Evolutionary conservation across 1,140 invertebrate genomes (phyloP).

Genomic region (Aphaenogaster rudis): DNA sequence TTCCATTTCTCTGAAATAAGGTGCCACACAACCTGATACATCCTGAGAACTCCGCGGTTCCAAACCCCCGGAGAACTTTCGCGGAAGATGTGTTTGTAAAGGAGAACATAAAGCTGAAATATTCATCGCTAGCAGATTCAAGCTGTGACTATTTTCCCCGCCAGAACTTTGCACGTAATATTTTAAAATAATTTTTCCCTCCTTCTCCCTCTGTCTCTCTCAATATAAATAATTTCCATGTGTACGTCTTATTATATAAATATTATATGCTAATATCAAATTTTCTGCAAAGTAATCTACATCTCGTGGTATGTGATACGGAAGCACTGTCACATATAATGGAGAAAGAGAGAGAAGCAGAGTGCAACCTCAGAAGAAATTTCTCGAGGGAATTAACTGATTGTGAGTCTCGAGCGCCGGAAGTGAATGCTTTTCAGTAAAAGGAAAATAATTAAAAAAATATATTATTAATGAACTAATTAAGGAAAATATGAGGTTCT

Average conservation of each 20-base stretch:
- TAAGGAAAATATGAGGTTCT: no score
- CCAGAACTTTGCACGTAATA: conserved; percentile 17
- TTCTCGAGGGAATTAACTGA: conserved; percentile 8
- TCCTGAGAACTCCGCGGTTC: conserved; percentile 14
- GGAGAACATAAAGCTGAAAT: conserved; percentile 13
- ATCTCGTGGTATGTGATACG: neutral
- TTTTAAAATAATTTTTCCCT: neutral
- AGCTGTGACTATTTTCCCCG: neutral
- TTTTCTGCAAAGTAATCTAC: neutral
- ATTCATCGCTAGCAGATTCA: conserved; percentile 47
- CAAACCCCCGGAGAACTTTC: conserved; percentile 11
- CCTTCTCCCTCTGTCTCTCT: neutral
- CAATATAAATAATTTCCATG: neutral
- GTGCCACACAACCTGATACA: conserved; percentile 24
- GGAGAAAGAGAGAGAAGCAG: neutral
- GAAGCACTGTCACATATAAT: neutral
- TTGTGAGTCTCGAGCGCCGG: neutral
- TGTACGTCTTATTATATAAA: neutral
- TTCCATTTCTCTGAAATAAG: conserved; percentile 40
- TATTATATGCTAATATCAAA: neutral
- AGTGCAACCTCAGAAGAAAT: neutral
- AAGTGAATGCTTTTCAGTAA: neutral
- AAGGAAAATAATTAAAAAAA: neutral
- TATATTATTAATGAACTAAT: no score
- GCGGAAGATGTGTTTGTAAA: neutral